Evolutionary conservation across 2,888 invertebrate genomes (phyloP), one percentile per base, ranked within the genome.

Genomic region (Therioaphis trifolii): DNA sequence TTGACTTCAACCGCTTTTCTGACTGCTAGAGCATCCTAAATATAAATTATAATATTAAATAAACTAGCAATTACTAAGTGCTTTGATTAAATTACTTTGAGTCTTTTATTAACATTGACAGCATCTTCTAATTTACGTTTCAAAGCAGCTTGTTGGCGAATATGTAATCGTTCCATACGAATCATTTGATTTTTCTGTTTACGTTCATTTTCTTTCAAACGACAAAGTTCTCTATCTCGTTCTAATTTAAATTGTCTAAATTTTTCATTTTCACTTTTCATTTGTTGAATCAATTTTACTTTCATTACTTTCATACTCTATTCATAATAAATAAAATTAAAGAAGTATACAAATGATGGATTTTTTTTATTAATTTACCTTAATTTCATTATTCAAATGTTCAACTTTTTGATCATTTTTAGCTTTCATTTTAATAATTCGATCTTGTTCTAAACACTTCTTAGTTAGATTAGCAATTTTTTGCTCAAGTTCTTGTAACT

Each of bases 121-220:
- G 95, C 95, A 89, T 96, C 96, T 89, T 97, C 96, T 88, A 96
- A 93, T 89, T 96, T 96, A 52, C 96, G 91, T 87, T 94, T 95
- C 14, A 95, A 91, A 2, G 97, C 96, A 86, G 92, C 94, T 87
- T 95, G 94, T 87, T 96, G 95, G 87, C 95, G 94, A 77, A 90
- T 91, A 87, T 96, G 94, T 46, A 94, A 63, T 63, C 63, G 21
- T 74, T 95, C 94, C 91, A 96, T 92, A 87, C 93, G 92, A 14
- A 91, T 92, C 89, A 97, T 93, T 89, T 96, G 94, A 87, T 92
- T 93, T 86, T 94, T 93, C 18, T 94, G 91, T 88, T 95, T 95
- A 69, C 94, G 91, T 87, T 96, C 95, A 88, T 95, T 94, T 87
- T 93, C 93, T 87, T 93, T 93, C 15, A 97, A 89, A 85, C 94